Conservation (phyloP, 2,888 invertebrate genomes). For the Erebia palarica region DNA sequence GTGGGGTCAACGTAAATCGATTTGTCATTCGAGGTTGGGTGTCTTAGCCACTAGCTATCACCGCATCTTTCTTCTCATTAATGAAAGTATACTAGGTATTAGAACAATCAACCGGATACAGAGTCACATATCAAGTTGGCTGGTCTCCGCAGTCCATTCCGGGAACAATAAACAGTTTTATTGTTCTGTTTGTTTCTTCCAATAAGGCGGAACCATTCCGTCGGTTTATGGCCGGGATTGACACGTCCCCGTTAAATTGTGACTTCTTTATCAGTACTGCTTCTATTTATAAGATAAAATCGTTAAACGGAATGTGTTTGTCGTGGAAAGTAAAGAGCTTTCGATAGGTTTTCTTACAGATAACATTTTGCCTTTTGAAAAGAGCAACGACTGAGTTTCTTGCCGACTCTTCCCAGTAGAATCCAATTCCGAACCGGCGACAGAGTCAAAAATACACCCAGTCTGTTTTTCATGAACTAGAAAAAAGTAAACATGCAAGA, state of each 20-base stretch:
- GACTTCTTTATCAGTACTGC: conserved; percentile 14
- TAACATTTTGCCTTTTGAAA: too few relatives aligned
- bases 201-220: conserved; percentile 47
- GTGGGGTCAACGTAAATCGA: too few relatives aligned
- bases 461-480: too few relatives aligned
- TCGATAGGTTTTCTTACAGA: not conserved
- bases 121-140: conserved; percentile 23
- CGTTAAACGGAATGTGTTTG: not conserved
- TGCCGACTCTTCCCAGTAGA: too few relatives aligned
- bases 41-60: too few relatives aligned
- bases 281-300: conserved; percentile 6
- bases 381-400: too few relatives aligned
- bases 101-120: conserved; percentile 40
- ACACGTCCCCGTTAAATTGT: conserved; percentile 21
- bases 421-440: too few relatives aligned
- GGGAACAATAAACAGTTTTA: conserved; percentile 41
- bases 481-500: too few relatives aligned
- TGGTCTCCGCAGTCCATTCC: conserved; percentile 17
- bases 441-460: too few relatives aligned
- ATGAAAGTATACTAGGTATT: conserved; percentile 35
- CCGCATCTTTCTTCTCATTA: not conserved
- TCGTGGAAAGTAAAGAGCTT: not conserved
- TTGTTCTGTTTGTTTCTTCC: conserved; percentile 45
- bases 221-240: conserved; percentile 33
- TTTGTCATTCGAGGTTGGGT: too few relatives aligned